phyloP scores from a whole-genome alignment of 2,888 invertebrate genomes.

The Rhagophthalmus giganteus region DNA sequence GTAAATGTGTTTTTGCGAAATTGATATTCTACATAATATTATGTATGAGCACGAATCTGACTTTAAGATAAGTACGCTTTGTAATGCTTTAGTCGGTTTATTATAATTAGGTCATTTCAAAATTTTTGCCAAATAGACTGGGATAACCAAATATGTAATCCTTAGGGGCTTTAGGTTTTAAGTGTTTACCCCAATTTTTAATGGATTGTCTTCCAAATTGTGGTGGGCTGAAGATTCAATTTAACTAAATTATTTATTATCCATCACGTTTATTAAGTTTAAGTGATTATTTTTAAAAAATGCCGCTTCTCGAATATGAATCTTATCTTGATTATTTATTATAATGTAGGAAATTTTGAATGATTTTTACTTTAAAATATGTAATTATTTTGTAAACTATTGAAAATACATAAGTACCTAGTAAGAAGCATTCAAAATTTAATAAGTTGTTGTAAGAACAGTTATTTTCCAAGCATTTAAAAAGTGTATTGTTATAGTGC shows the following conservation, averaged over 20 bases:
- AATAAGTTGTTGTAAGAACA: constrained; percentile 52
- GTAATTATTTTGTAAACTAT: background rate
- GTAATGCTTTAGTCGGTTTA: constrained; percentile 12
- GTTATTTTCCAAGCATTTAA: constrained; percentile 57
- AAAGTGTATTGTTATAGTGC: constrained; percentile 51
- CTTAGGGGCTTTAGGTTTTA: constrained; percentile 35
- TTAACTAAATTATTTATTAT: constrained; percentile 7
- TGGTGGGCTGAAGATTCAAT: constrained; percentile 29
- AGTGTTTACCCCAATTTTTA: constrained; percentile 28
- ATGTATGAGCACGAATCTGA: no score
- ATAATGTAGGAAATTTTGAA: constrained; percentile 32
- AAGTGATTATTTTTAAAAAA: constrained; percentile 5
- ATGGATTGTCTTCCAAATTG: constrained; percentile 37
- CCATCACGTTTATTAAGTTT: background rate
- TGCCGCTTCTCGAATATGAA: constrained; percentile 16
- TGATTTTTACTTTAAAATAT: constrained; percentile 32
- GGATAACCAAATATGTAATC: constrained; percentile 45
- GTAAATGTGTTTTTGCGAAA: no score
- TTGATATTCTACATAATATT: no score
- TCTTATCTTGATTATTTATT: constrained; percentile 22
- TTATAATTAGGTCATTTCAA: constrained; percentile 19
- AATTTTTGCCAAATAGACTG: constrained; percentile 46
- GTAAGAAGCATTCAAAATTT: constrained; percentile 36
- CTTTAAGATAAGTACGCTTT: no score
- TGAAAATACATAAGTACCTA: no score